Evolutionary conservation across 1,140 invertebrate genomes (phyloP).

Genomic region (Microplitis demolitor): DNA sequence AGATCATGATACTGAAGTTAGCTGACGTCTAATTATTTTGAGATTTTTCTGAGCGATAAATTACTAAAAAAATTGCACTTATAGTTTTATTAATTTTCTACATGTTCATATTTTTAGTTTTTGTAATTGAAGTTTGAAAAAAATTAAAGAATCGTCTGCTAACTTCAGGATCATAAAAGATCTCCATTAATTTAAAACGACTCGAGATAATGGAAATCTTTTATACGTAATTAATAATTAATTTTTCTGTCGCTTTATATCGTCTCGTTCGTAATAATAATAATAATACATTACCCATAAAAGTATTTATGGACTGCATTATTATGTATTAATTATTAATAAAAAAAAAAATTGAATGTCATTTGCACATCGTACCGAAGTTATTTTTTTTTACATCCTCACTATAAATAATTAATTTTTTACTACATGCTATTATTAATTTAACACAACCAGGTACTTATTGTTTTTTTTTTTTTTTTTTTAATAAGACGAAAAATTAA

Average conservation of each 20-base stretch:
- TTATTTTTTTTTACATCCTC: constrained; percentile 11
- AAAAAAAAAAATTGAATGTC: background rate
- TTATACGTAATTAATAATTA: background rate
- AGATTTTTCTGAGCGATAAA: too few species aligned
- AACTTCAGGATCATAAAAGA: too few species aligned
- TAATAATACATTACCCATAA: background rate
- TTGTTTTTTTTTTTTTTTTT: background rate
- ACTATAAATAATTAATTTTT: constrained; percentile 19
- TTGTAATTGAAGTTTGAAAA: too few species aligned
- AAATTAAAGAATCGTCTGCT: too few species aligned
- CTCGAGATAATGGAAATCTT: too few species aligned
- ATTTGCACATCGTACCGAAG: background rate
- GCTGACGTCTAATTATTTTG: too few species aligned
- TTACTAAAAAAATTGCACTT: too few species aligned
- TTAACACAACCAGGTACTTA: background rate
- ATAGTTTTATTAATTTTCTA: too few species aligned
- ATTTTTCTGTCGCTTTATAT: background rate
- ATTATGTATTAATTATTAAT: background rate
- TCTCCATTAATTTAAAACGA: too few species aligned
- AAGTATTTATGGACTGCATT: background rate
- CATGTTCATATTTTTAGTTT: too few species aligned
- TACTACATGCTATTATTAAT: background rate
- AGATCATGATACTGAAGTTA: too few species aligned
- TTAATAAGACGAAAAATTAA: background rate
- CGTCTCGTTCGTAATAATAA: background rate